Percentiles rank a stretch among this genome's conserved stretches.
phyloP scores from a whole-genome alignment of 2,888 invertebrate species.

The Athripsodes cinereus region DNA sequence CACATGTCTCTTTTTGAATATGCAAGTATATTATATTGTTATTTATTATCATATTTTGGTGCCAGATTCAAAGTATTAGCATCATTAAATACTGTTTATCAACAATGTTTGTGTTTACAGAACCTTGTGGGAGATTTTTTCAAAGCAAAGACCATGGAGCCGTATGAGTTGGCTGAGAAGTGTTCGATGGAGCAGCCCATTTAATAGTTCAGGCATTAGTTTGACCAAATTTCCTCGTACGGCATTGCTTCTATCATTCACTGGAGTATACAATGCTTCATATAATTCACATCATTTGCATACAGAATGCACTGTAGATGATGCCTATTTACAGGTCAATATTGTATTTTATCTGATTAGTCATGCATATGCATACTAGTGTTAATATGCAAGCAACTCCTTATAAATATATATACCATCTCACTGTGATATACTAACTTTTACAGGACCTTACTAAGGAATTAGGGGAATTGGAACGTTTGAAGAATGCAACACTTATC shows the following conservation, averaged over 20 bases:
- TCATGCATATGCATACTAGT: too few species aligned
- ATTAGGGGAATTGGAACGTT: slow-evolving; percentile 36
- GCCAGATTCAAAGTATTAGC: too few species aligned
- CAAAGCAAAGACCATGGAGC: not conserved
- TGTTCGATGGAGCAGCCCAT: not conserved
- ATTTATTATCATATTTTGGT: too few species aligned
- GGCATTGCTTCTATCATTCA: not conserved
- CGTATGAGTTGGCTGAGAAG: not conserved
- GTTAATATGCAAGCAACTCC: too few species aligned
- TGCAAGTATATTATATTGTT: too few species aligned
- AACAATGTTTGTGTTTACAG: not conserved
- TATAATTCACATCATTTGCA: not conserved
- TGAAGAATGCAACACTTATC: slow-evolving; percentile 38
- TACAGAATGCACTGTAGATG: not conserved
- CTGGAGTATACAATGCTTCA: not conserved
- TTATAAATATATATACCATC: too few species aligned
- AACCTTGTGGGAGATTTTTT: not conserved
- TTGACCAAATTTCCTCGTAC: not conserved
- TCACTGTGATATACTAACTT: too few species aligned
- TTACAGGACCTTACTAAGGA: slow-evolving; percentile 37
- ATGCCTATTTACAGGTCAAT: not conserved
- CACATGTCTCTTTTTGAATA: too few species aligned
- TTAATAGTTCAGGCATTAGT: not conserved
- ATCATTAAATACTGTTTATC: too few species aligned
- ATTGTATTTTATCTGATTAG: too few species aligned